Base-by-base conservation (phyloP, 2,888 invertebrate species). In the Hirudinaria manillensis region DNA sequence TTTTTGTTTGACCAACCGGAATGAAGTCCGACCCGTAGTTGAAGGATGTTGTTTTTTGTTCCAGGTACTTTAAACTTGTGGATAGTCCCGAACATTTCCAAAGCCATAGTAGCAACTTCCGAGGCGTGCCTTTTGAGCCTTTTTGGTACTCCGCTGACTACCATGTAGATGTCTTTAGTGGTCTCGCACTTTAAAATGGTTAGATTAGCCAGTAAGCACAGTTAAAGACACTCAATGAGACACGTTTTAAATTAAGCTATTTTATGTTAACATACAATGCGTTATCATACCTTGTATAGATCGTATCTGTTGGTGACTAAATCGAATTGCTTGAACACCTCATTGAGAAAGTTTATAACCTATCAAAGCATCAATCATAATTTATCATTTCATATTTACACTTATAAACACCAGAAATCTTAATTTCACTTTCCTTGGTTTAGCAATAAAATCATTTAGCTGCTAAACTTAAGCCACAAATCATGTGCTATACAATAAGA, bases 11-110 rank as follows among this genome's bases (percentile, higher is more conserved):
- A 45, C 45, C 3, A 13, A 77, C 83, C 83, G 27, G 81, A 82
- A 74, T 83, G 83, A 16, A 83, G 77, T 36, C 83, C 83, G 29
- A 81, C 80, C 38, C 82, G 78, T 56, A 83, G 78, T 73, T 82
- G 82, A 36, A 83, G 79, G 34, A 81, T 77, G 27, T 80, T 80
- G 19, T 80, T 79, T 3, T 83, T 81, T 56, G 80, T 79, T 72
- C 83, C 83, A 0, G 81, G 81, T 29, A 83, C 81, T 38, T 79
- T 78, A 77, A 83, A 81, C 70, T 78, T 80, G n/a, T 66, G 27
- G n/a, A 77, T 74, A 24, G 53, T 75, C 27, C 75, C 73, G 72
- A 77, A 51, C 70, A 77, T 67, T 67, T 77, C 76, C 24, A 77
- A 70, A 6, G 77, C 70, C 77, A 77, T 76, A 34, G 76, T 76